A percentile compares a stretch with the other conserved stretches of the same genome.
These are phyloP conservation scores for Drosophila ambigua DNA, from an alignment of 1,140 invertebrate genomes.

Conservation along the genomic window DNA sequence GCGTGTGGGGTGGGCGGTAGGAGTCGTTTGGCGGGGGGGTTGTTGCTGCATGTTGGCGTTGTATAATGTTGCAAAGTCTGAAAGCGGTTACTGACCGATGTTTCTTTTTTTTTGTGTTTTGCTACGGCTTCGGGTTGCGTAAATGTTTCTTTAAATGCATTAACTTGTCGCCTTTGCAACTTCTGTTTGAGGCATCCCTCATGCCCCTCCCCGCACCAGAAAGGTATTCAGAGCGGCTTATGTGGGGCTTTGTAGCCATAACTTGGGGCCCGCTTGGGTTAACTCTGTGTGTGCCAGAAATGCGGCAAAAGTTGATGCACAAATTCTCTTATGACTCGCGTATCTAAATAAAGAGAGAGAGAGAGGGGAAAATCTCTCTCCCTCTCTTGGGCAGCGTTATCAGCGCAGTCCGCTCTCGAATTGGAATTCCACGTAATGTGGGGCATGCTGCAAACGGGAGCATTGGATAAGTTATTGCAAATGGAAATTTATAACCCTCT, in stretches of 20 bases:
- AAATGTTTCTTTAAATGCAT: slow-evolving; percentile 56
- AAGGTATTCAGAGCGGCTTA: slow-evolving; percentile 20
- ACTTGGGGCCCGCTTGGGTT: slow-evolving; percentile 26
- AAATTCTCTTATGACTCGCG: slow-evolving; percentile 32
- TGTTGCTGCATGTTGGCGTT: slow-evolving; percentile 26
- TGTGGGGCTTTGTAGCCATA: slow-evolving; percentile 40
- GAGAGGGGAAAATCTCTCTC: slow-evolving; percentile 15
- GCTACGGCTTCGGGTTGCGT: slow-evolving; percentile 67
- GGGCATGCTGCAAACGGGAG: slow-evolving; percentile 20
- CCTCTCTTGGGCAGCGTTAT: slow-evolving; percentile 44
- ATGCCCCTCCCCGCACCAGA: neutral
- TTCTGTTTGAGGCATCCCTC: slow-evolving; percentile 13
- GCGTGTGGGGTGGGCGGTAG: too few relatives aligned
- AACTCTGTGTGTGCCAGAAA: slow-evolving; percentile 20
- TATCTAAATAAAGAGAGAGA: slow-evolving; percentile 53
- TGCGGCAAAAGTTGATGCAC: slow-evolving; percentile 18
- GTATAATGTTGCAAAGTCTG: slow-evolving; percentile 66
- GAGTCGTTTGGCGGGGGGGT: too few relatives aligned
- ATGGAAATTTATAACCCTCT: neutral
- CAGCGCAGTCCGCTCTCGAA: slow-evolving; percentile 48
- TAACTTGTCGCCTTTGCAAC: slow-evolving; percentile 41
- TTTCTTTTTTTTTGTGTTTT: slow-evolving; percentile 3
- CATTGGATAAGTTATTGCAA: slow-evolving; percentile 29
- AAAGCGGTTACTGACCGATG: slow-evolving; percentile 68
- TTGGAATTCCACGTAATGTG: slow-evolving; percentile 37